These are phyloP conservation scores for Galendromus occidentalis DNA, from an alignment of 1,140 invertebrate species.

Conservation along the genomic window DNA sequence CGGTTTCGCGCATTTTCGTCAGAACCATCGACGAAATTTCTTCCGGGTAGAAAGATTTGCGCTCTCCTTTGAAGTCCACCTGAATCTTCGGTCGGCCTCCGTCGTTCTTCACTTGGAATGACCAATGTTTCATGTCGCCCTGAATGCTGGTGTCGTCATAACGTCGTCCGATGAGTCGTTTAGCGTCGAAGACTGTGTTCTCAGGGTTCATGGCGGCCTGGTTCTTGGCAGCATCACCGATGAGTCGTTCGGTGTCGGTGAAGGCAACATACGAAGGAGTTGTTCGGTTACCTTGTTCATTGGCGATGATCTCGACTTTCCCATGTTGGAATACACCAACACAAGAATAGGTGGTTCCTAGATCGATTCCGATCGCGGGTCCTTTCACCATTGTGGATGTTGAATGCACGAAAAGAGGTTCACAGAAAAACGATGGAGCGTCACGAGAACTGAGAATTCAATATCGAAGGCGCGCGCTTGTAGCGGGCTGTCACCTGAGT, in stretches of 20 bases:
- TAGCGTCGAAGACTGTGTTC: constrained; percentile 38
- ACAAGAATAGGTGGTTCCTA: constrained; percentile 34
- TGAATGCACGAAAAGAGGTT: too few relatives aligned
- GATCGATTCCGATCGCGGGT: constrained; percentile 29
- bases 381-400: not conserved
- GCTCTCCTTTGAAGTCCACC: constrained; percentile 29
- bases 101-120: constrained; percentile 72
- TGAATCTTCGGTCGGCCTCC: constrained; percentile 58
- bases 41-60: constrained; percentile 32
- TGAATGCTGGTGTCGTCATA: constrained; percentile 76
- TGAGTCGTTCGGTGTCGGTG: constrained; percentile 59
- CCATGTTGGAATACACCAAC: constrained; percentile 43
- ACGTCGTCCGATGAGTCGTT: constrained; percentile 72
- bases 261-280: constrained; percentile 79
- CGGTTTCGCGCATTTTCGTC: constrained; percentile 32
- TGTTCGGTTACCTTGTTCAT: constrained; percentile 73
- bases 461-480: too few relatives aligned
- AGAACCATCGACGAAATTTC: constrained; percentile 35
- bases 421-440: too few relatives aligned
- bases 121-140: constrained; percentile 90
- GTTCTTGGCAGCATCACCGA: constrained; percentile 79
- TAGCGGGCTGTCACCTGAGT: too few relatives aligned
- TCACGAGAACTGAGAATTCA: too few relatives aligned
- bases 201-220: constrained; percentile 36
- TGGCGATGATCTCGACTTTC: constrained; percentile 75